Evolutionary conservation across 2,113 vertebrate genomes (phyloP).

Genomic region (Columba livia): DNA sequence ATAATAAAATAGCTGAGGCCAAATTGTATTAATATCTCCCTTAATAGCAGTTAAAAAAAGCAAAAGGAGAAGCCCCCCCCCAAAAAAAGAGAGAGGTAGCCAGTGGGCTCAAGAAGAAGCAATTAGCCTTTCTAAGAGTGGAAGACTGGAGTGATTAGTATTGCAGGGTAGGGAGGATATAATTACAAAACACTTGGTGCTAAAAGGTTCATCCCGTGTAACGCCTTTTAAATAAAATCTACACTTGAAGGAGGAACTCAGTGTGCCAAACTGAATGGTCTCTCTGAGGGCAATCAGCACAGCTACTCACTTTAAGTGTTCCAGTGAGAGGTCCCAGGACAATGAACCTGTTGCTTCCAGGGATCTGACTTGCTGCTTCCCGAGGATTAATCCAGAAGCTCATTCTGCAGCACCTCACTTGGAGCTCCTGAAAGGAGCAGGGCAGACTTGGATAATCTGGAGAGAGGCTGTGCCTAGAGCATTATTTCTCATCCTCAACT

Average conservation of each 20-base stretch:
- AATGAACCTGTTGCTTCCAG: not conserved
- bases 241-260: not conserved
- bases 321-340: not conserved
- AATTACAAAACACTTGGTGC: not conserved
- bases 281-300: conserved; percentile 24
- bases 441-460: not conserved
- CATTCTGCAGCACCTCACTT: not conserved
- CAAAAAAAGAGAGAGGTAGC: not conserved
- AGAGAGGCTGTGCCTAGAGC: not conserved
- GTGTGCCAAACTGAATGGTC: not conserved
- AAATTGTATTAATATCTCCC: not conserved
- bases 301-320: not conserved
- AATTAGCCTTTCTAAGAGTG: not conserved
- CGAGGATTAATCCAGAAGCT: not conserved
- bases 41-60: not conserved
- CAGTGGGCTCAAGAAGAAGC: not conserved
- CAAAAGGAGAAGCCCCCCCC: not conserved
- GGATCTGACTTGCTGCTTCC: not conserved
- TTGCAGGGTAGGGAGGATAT: not conserved
- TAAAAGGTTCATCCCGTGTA: not conserved
- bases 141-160: not conserved
- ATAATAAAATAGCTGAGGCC: not conserved
- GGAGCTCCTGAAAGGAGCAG: not conserved
- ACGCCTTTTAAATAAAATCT: conserved; percentile 2
- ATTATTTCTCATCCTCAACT: not conserved